Base-by-base conservation (phyloP, 2,797 vertebrate genomes). In the Alfaro cultratus region DNA sequence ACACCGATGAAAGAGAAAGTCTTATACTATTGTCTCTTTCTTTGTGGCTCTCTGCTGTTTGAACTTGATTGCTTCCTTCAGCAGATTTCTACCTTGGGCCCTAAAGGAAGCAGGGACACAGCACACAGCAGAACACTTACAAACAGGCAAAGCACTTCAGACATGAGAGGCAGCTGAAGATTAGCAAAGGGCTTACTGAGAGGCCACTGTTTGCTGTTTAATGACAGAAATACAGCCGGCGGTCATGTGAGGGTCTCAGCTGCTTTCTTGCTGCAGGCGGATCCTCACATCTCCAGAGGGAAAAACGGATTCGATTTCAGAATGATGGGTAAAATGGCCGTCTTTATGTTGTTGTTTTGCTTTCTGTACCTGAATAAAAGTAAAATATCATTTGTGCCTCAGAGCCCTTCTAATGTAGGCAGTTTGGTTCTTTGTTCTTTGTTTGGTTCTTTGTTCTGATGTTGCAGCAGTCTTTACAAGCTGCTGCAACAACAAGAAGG, bases 131-230 rank as follows among this genome's bases (percentile, higher is more conserved):
- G 73, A 53, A 51, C 73, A 36, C 31, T 53, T 23, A 39, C 3
- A 26, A 36, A 51, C 31, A 74, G 26, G 31, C 31, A 74, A 31
- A 73, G 16, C 71, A 55, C 49, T 55, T 15, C 49, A 55, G 36
- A 55, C 73, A 41, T 55, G 5, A 55, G 73, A 55, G 23, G 34
- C 49, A 53, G 73, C 49, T 74, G 73, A 74, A 53, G 47, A 74
- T 53, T 53, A 73, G 29, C 72, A 53, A 53, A 74, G 47, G 47
- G 23, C 73, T 53, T 73, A 26, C 11, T 74, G 73, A 53, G 49
- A 55, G 39, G 73, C 8, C 6, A 55, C 23, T 53, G 31, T 74
- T 74, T 7, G 23, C 73, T 7, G 3, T 55, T 39, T 74, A 47
- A 41, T 74, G 73, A 55, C 26, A 74, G 34, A 41, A 47, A 26